Percentiles rank a stretch among this genome's conserved stretches.
phyloP scores from a whole-genome alignment of 1,140 invertebrate species.

The Zelostemma sp. region DNA sequence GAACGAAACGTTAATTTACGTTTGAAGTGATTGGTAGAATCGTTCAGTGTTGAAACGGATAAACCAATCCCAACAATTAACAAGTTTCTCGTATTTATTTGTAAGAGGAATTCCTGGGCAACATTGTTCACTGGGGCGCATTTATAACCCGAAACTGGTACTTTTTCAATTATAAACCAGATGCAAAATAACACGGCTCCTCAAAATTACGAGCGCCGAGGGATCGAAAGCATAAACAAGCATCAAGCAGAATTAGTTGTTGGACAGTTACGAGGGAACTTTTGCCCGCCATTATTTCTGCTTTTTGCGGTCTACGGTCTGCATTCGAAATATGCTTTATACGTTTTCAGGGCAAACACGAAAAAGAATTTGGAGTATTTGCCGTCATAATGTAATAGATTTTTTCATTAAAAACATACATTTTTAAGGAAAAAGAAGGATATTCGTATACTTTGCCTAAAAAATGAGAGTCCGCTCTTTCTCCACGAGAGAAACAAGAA shows the following conservation, averaged over 20 bases:
- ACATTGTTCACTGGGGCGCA: not conserved
- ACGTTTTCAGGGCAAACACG: no score
- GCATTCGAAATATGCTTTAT: not conserved
- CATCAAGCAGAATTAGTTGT: not conserved
- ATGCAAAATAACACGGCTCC: not conserved
- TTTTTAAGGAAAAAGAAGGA: not conserved
- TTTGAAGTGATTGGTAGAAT: no score
- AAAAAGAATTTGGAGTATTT: conserved; percentile 1
- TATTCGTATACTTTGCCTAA: not conserved
- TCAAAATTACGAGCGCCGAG: not conserved
- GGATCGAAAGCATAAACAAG: not conserved
- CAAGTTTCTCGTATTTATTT: no score
- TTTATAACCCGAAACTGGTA: not conserved
- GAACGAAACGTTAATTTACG: no score
- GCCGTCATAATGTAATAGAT: not conserved
- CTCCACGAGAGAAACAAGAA: no score
- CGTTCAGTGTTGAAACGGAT: no score
- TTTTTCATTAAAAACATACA: not conserved
- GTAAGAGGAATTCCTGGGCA: no score
- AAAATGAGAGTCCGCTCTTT: not conserved
- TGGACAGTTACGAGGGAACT: not conserved
- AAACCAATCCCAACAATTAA: no score
- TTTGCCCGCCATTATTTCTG: not conserved
- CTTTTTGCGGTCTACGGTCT: not conserved
- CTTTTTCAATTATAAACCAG: not conserved